Conservation (phyloP, 2,888 invertebrate genomes). For the Himalopsyche kuldschensis region DNA sequence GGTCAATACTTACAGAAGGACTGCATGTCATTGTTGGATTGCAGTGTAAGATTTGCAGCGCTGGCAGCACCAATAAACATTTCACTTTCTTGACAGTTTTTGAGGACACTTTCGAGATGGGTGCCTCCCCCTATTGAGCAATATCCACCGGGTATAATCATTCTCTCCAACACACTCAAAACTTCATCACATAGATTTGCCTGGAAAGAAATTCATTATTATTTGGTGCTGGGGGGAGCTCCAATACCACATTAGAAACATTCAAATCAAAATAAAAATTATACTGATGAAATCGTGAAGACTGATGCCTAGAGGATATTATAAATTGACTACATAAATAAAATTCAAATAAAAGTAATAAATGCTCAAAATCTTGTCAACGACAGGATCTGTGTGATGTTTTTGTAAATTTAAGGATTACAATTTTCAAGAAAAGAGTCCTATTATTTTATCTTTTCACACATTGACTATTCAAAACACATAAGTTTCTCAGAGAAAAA, state of each 20-base stretch:
- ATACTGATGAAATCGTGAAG: not conserved
- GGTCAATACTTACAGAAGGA: slow-evolving; percentile 49
- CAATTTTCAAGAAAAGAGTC: too few species aligned
- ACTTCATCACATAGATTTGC: slow-evolving; percentile 46
- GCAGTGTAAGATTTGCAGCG: slow-evolving; percentile 44
- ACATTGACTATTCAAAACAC: too few species aligned
- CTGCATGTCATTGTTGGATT: slow-evolving; percentile 52
- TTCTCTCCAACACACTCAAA: slow-evolving; percentile 43
- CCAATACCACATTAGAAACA: too few species aligned
- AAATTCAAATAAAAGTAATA: too few species aligned
- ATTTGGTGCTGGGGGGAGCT: not conserved
- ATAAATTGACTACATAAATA: too few species aligned
- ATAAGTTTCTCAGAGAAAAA: too few species aligned
- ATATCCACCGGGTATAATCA: slow-evolving; percentile 41
- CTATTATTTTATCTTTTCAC: too few species aligned
- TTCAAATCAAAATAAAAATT: too few species aligned
- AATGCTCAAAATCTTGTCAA: too few species aligned
- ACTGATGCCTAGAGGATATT: too few species aligned
- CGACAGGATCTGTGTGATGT: too few species aligned
- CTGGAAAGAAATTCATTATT: slow-evolving; percentile 5
- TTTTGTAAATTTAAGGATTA: too few species aligned
- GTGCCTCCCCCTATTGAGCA: slow-evolving; percentile 42
- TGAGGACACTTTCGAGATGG: slow-evolving; percentile 29
- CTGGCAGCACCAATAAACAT: slow-evolving; percentile 20
- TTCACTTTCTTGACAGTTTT: slow-evolving; percentile 1